These are phyloP conservation scores for Centropus bengalensis DNA, from an alignment of 2,113 vertebrate genomes.

Conservation along the genomic window DNA sequence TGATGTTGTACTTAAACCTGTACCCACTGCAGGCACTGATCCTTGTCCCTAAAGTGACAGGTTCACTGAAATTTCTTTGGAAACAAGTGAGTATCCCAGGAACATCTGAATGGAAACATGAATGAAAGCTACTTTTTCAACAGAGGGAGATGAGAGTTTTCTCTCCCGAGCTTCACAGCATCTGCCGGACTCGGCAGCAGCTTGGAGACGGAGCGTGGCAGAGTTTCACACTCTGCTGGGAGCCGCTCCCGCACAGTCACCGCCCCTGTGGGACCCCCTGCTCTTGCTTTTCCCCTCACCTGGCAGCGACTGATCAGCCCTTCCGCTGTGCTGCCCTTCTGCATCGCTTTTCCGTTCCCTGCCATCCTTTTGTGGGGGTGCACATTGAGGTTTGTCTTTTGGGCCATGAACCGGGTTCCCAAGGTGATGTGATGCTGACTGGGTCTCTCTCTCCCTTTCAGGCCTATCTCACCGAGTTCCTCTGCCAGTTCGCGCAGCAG, in stretches of 20 bases:
- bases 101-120: background rate
- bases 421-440: background rate
- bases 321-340: background rate
- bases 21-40: background rate
- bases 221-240: background rate
- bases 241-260: background rate
- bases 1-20: background rate
- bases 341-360: background rate
- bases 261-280: background rate
- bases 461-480: conserved; percentile 97
- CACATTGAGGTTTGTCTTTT: background rate
- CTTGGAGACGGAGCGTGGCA: background rate
- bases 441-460: conserved; percentile 57
- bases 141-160: background rate
- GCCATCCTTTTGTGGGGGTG: fast-evolving
- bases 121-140: background rate
- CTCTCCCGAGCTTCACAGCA: background rate
- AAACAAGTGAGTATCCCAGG: background rate
- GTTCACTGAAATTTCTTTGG: background rate
- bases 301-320: background rate
- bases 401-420: background rate
- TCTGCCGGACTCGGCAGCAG: background rate
- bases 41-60: background rate
- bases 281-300: background rate
- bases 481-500: conserved; percentile 97